Evolutionary conservation across 2,113 vertebrate genomes (phyloP).

Genomic region (Garra rufa): DNA sequence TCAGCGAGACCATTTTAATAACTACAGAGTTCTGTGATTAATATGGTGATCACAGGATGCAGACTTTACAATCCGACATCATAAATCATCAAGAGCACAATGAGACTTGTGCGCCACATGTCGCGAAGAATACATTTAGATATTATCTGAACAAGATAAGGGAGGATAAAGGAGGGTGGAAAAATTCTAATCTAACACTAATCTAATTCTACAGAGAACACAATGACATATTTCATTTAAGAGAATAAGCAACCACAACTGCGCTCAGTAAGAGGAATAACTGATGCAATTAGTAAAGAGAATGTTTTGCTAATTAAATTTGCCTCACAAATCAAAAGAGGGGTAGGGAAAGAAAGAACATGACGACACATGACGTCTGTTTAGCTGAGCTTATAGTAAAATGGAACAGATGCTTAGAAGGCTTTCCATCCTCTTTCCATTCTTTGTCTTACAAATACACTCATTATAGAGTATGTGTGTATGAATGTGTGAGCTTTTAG

Average conservation of each 20-base stretch:
- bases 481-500: not conserved
- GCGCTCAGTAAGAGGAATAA: conserved; percentile 5
- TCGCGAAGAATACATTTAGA: conserved; percentile 27
- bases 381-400: not conserved
- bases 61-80: not conserved
- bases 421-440: not conserved
- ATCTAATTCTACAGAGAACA: conserved; percentile 22
- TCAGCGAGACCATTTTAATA: not conserved
- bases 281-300: conserved; percentile 30
- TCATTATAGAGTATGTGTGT: not conserved
- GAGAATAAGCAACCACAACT: conserved; percentile 29
- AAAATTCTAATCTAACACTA: conserved; percentile 12
- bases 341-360: conserved; percentile 16
- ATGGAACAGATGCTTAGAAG: not conserved
- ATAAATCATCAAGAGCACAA: conserved; percentile 30
- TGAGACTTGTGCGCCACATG: not conserved
- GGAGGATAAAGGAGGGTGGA: not conserved
- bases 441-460: not conserved
- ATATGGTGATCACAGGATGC: conserved; percentile 24
- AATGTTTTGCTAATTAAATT: conserved; percentile 33
- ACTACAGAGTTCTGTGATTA: conserved; percentile 23
- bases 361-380: not conserved
- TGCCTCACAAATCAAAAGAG: not conserved
- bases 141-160: conserved; percentile 37
- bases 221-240: conserved; percentile 31